phyloP scores from a whole-genome alignment of 2,888 invertebrate species.

The Aplocera efformata region DNA sequence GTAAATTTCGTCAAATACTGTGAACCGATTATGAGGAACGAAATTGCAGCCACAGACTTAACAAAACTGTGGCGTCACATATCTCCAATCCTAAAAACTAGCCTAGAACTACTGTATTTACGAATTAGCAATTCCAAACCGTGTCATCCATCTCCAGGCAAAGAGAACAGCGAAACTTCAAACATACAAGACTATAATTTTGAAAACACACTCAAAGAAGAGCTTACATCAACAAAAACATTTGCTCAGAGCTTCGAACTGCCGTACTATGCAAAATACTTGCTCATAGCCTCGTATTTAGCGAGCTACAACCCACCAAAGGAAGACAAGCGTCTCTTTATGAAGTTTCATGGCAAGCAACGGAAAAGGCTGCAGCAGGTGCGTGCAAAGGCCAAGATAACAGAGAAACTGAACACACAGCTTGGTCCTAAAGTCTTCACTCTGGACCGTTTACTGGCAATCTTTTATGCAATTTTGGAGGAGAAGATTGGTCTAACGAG shows the following conservation, averaged over 20 bases:
- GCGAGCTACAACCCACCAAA: slow-evolving; percentile 96
- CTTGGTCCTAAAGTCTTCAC: slow-evolving; percentile 92
- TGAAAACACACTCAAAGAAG: slow-evolving; percentile 64
- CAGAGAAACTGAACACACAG: slow-evolving; percentile 82
- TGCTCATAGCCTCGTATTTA: slow-evolving; percentile 93
- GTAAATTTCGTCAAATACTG: slow-evolving; percentile 88
- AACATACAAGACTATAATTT: slow-evolving; percentile 40
- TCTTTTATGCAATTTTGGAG: slow-evolving; percentile 93
- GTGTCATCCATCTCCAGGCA: slow-evolving; percentile 47
- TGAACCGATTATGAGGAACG: slow-evolving; percentile 86
- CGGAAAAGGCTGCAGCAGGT: slow-evolving; percentile 83
- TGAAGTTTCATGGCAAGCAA: slow-evolving; percentile 88
- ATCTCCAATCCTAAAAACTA: slow-evolving; percentile 86
- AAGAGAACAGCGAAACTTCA: slow-evolving; percentile 50
- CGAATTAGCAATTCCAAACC: slow-evolving; percentile 72
- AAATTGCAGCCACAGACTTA: slow-evolving; percentile 82
- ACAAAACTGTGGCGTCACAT: slow-evolving; percentile 90
- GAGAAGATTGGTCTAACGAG: slow-evolving; percentile 92
- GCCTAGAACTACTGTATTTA: slow-evolving; percentile 88
- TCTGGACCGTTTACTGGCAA: slow-evolving; percentile 90
- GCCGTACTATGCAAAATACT: slow-evolving; percentile 93
- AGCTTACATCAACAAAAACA: slow-evolving; percentile 71
- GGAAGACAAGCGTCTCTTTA: slow-evolving; percentile 92
- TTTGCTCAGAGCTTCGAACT: slow-evolving; percentile 86
- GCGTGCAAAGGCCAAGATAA: slow-evolving; percentile 79